Evolutionary conservation across 2,888 invertebrate genomes (phyloP), one percentile per base, ranked within the genome.

Genomic region (Pyrochroa serraticornis): DNA sequence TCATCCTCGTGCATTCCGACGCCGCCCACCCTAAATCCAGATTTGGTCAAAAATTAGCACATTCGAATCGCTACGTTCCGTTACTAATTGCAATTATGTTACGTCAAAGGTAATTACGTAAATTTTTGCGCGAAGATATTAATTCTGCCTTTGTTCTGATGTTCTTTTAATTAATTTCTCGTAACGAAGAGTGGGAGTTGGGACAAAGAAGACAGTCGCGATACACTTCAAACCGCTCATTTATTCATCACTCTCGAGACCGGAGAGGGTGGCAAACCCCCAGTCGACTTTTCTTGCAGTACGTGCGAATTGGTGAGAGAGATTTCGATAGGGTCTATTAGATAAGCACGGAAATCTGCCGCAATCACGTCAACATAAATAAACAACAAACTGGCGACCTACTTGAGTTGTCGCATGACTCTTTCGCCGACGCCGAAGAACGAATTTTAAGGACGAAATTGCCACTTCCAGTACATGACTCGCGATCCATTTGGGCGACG

Each of bases 211-310:
- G 31, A 44, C 38, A 35, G 43, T 46, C 47, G 39, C 43, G 38
- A 41, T 47, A 55, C 55, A 55, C 47, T 54, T 47, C 36, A 55
- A 48, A 48, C 42, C 55, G 35, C 55, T 55, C 47, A 55, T 55
- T 55, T 55, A 55, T 55, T 55, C 55, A 55, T 55, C 48, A 44
- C 48, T 47, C 37, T 43, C 38, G 36, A 44, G 45, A 38, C 45
- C 44, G 32, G 44, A 52, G 45, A 45, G 41, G 52, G 32, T 5
- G 5, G 3, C 2, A 22, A 22, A 2, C 38, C 45, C 38, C 50
- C 36, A 51, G 7, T 44, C 33, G 22, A 22, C 39, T 45, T 52
- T 45, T 52, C 45, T 52, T 38, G 44, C 42, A 52, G 52, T 44
- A 52, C 52, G 52, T 52, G 52, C 45, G 45, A 45, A 52, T 44